Base-by-base conservation (phyloP, 2,888 invertebrate genomes). In the Macropis europaea region DNA sequence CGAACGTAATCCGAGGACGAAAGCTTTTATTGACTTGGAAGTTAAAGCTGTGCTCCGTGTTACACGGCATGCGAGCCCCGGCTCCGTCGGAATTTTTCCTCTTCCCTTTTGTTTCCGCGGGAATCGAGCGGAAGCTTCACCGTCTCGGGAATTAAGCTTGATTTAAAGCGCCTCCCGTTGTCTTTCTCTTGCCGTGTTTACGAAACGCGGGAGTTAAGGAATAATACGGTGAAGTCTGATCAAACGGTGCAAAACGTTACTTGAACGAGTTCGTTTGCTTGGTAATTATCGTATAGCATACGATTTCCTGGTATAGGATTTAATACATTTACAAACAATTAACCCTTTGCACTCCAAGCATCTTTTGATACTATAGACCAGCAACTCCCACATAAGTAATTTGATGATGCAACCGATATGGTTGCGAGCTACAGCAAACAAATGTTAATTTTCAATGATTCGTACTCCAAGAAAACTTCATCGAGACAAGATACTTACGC, bases 21-120 rank as follows among this genome's bases (percentile, higher is more conserved):
- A n/a, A 42, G 68, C 26, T 40, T 57, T 57, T 57, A 64, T 69
- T 40, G 64, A 40, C 57, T 45, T n/a, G 45, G 9, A 57, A 64
- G 64, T 69, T 64, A 57, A 64, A 38, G 38, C 57, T 42, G 52
- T 52, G 57, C 64, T 22, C 19, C 26, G 32, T 7, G 30, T 56
- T 47, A 64, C 64, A 57, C 40, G 57, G n/a, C 45, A 45, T 43
- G 50, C 40, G 17, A 7, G 30, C 9, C 28, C 24, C 60, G 24
- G 53, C 45, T 69, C 43, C n/a, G 4, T n/a, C 22, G 5, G 38
- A 19, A 40, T 36, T 22, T 28, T 22, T 24, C 30, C 9, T 15
- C 15, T 5, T 22, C 7, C 22, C 38, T 30, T 59, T 52, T 34
- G 32, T 57, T 36, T 26, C 30, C n/a, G n/a, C n/a, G n/a, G n/a